Conservation (phyloP, 2,797 vertebrate genomes). For the Telmatherina bonti region DNA sequence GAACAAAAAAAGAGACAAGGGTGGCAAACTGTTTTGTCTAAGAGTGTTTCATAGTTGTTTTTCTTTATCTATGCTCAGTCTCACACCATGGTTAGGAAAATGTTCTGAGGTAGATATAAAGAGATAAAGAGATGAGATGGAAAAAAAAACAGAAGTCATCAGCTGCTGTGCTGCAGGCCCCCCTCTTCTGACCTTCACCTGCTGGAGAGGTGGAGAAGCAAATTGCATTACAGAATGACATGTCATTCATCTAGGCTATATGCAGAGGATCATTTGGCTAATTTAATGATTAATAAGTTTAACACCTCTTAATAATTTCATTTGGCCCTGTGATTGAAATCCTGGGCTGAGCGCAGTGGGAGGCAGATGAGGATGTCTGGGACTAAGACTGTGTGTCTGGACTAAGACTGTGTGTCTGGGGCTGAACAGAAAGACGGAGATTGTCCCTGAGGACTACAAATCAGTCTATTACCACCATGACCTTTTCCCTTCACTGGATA, state of each 20-base stretch:
- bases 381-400: constrained; percentile 64
- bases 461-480: constrained; percentile 97
- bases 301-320: constrained; percentile 99
- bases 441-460: constrained; percentile 93
- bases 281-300: constrained; percentile 99
- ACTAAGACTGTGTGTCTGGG: constrained; percentile 47
- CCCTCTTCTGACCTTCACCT: constrained; percentile 93
- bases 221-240: constrained; percentile 97
- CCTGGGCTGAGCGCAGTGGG: constrained; percentile 87
- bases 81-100: constrained; percentile 4
- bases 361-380: constrained; percentile 89
- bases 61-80: neutral
- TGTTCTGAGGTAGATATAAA: constrained; percentile 14
- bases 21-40: too few species aligned
- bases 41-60: too few species aligned
- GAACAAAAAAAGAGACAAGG: too few species aligned
- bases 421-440: constrained; percentile 51
- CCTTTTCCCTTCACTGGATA: constrained; percentile 89
- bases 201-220: constrained; percentile 89
- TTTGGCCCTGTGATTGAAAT: constrained; percentile 96
- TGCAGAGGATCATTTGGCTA: constrained; percentile 98
- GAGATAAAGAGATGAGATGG: constrained; percentile 25
- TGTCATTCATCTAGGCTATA: constrained; percentile 93
- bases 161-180: constrained; percentile 83
- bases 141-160: constrained; percentile 72